A percentile compares a stretch with the other conserved stretches of the same genome.
Evolutionary conservation across 2,888 invertebrate species (phyloP).

Genomic region (Blera fallax): DNA sequence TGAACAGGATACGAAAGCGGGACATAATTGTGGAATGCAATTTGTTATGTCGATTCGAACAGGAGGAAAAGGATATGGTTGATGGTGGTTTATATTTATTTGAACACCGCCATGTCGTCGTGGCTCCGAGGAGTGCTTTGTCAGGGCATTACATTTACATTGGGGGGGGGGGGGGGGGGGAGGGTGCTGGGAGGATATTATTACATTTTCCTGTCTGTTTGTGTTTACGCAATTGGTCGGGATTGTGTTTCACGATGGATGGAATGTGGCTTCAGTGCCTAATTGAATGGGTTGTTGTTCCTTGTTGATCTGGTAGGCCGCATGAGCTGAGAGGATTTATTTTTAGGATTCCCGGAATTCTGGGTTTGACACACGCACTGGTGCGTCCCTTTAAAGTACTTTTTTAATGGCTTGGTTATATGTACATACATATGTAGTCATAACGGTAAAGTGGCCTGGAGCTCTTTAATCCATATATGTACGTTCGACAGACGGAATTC

Average conservation of each 20-base stretch:
- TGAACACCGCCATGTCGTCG: conserved; percentile 4
- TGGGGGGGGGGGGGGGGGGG: background rate
- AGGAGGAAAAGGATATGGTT: conserved; percentile 11
- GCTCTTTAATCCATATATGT: background rate
- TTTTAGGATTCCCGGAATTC: conserved; percentile 21
- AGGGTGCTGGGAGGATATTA: background rate
- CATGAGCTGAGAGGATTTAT: background rate
- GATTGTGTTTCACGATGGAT: conserved; percentile 10
- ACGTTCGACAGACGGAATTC: background rate
- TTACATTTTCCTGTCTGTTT: conserved; percentile 28
- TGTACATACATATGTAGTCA: background rate
- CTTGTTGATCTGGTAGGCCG: background rate
- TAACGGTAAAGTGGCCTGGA: background rate
- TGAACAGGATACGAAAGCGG: conserved; percentile 28
- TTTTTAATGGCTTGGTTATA: background rate
- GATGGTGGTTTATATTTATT: background rate
- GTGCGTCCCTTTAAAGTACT: background rate
- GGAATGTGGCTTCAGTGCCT: conserved; percentile 18
- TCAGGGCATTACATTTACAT: conserved; percentile 6
- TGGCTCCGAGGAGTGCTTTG: conserved; percentile 1
- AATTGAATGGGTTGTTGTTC: conserved; percentile 19
- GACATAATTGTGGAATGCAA: conserved; percentile 52
- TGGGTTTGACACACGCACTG: background rate
- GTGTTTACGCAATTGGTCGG: background rate
- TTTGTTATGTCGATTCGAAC: conserved; percentile 27